A percentile compares a stretch with the other conserved stretches of the same genome.
phyloP scores from a whole-genome alignment of 2,113 vertebrate genomes.

The Colinus virginianus region DNA sequence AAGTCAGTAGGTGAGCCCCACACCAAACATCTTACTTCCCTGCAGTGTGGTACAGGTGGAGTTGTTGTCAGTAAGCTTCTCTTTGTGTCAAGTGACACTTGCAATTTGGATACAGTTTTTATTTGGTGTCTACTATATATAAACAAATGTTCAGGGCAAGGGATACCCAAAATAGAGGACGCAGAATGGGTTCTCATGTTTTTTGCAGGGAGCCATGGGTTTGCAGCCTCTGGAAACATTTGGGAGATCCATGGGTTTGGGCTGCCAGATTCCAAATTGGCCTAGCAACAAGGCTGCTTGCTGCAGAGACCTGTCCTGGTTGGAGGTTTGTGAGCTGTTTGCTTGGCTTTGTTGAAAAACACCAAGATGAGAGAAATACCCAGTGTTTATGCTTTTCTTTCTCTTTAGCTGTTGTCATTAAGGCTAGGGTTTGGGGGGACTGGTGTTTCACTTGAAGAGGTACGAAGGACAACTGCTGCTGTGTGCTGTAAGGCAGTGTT shows the following conservation, averaged over 20 bases:
- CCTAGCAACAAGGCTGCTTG: conserved; percentile 46
- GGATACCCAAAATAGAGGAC: background rate
- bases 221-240: conserved; percentile 20
- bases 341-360: background rate
- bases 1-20: background rate
- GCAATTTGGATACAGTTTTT: background rate
- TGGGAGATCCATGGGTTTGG: background rate
- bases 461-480: background rate
- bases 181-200: background rate
- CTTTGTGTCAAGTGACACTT: background rate
- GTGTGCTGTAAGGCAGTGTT: rapidly evolving
- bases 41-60: background rate
- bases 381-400: background rate
- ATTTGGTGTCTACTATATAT: background rate
- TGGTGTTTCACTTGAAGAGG: background rate
- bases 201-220: rapidly evolving
- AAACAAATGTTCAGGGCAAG: background rate
- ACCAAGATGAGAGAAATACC: conserved; percentile 19
- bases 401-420: background rate
- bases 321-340: conserved; percentile 24
- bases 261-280: conserved; percentile 47
- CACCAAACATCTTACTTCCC: background rate
- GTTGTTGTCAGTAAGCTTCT: background rate
- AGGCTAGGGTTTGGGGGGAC: background rate
- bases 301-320: conserved; percentile 38